These are phyloP conservation scores for Zeus faber DNA, from an alignment of 2,113 vertebrate genomes.

Conservation along the genomic window DNA sequence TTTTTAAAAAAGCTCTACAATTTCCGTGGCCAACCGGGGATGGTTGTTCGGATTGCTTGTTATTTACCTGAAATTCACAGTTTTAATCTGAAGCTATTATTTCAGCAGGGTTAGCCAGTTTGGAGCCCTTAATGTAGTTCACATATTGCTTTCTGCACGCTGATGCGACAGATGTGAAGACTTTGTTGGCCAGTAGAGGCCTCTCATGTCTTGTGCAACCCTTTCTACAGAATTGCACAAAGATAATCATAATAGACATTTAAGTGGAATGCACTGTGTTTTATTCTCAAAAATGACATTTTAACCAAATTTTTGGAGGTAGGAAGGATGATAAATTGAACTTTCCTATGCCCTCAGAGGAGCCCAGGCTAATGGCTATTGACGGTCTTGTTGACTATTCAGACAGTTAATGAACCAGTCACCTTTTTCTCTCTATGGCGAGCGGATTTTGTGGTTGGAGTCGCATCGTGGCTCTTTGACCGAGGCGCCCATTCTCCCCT, in stretches of 20 bases:
- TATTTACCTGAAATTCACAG: too few species aligned
- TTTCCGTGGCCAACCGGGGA: slow-evolving; percentile 17
- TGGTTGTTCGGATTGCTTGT: too few species aligned
- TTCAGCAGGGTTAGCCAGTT: slow-evolving; percentile 29
- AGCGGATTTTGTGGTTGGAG: slow-evolving; percentile 33
- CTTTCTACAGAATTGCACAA: slow-evolving; percentile 20
- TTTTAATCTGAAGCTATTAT: too few species aligned
- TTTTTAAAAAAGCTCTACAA: slow-evolving; percentile 48
- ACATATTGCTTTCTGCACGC: slow-evolving; percentile 48
- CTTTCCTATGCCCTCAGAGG: too few species aligned
- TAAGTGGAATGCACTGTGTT: not conserved
- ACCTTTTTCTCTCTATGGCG: slow-evolving; percentile 31
- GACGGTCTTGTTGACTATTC: slow-evolving; percentile 16
- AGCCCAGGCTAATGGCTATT: not conserved
- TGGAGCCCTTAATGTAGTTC: slow-evolving; percentile 22
- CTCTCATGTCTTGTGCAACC: slow-evolving; percentile 87
- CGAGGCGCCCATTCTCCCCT: slow-evolving; percentile 39
- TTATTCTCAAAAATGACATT: not conserved
- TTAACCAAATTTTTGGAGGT: not conserved
- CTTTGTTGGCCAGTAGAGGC: slow-evolving; percentile 87
- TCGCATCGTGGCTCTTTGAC: slow-evolving; percentile 44
- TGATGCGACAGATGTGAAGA: slow-evolving; percentile 63
- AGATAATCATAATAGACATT: slow-evolving; percentile 16
- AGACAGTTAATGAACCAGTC: slow-evolving; percentile 34
- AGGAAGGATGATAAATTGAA: too few species aligned